Evolutionary conservation across 2,797 vertebrate species (phyloP).

Genomic region (Micropoecilia bifurca): DNA sequence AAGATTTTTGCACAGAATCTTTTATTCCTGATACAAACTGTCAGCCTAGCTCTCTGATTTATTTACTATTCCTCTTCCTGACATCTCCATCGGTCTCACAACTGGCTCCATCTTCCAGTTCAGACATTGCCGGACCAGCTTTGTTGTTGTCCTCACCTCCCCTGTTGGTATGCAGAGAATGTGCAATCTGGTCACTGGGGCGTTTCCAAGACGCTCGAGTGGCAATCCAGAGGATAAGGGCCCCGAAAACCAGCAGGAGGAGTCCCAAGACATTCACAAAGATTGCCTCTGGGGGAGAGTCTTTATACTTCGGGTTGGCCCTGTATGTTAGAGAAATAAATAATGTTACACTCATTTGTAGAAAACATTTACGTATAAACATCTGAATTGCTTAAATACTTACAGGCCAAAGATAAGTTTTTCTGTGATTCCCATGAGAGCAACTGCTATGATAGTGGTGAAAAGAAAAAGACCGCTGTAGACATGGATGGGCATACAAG

Average conservation of each 20-base stretch:
- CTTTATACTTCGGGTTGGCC: constrained; percentile 79
- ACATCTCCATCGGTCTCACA: constrained; percentile 76
- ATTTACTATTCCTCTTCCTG: constrained; percentile 83
- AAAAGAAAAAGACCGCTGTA: constrained; percentile 91
- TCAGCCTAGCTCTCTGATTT: constrained; percentile 84
- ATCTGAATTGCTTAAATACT: constrained; percentile 72
- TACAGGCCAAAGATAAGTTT: constrained; percentile 93
- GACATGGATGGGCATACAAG: constrained; percentile 88
- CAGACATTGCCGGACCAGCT: constrained; percentile 62
- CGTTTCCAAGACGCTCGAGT: constrained; percentile 92
- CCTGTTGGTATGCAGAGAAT: constrained; percentile 60
- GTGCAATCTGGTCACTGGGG: constrained; percentile 80
- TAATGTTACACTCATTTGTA: background rate
- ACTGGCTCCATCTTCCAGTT: constrained; percentile 69
- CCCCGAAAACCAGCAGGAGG: constrained; percentile 87
- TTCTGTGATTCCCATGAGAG: constrained; percentile 94
- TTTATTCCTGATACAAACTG: constrained; percentile 51
- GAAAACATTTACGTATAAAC: background rate
- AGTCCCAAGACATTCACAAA: constrained; percentile 91
- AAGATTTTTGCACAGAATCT: background rate
- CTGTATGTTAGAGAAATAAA: constrained; percentile 51
- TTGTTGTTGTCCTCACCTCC: constrained; percentile 63
- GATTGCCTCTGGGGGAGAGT: constrained; percentile 87
- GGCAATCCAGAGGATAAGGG: constrained; percentile 89
- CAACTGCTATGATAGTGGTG: constrained; percentile 84